phyloP scores from a whole-genome alignment of 1,140 invertebrate genomes.

The Galleria mellonella region DNA sequence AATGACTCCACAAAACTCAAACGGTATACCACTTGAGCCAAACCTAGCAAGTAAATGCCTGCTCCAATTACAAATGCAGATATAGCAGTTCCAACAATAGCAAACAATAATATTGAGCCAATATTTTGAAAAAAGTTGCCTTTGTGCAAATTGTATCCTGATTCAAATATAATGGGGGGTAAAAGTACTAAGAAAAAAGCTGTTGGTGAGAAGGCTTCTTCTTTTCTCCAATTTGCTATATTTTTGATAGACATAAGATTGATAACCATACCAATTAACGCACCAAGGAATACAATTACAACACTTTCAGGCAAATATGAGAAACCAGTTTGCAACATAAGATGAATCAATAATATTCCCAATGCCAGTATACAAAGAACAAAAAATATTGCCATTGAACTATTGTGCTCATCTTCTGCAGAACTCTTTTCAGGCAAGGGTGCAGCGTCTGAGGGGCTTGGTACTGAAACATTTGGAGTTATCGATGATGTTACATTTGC shows the following conservation, averaged over 20 bases:
- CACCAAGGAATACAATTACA: slow-evolving; percentile 96
- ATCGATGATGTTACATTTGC: slow-evolving; percentile 47
- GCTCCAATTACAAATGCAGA: slow-evolving; percentile 96
- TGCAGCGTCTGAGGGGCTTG: slow-evolving; percentile 79
- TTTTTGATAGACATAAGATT: slow-evolving; percentile 93
- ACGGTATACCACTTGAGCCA: slow-evolving; percentile 92
- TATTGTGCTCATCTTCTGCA: slow-evolving; percentile 96
- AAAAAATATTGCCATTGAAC: slow-evolving; percentile 97
- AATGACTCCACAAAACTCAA: slow-evolving; percentile 97
- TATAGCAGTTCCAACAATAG: slow-evolving; percentile 96
- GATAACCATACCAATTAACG: slow-evolving; percentile 91
- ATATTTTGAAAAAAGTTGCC: slow-evolving; percentile 99
- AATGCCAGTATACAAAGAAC: slow-evolving; percentile 93
- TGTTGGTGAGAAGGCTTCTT: slow-evolving; percentile 97
- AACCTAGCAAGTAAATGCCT: slow-evolving; percentile 94
- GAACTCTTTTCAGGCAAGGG: slow-evolving; percentile 88
- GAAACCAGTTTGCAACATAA: slow-evolving; percentile 96
- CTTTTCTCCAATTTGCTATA: slow-evolving; percentile 95
- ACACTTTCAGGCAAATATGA: slow-evolving; percentile 98
- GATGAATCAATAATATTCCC: slow-evolving; percentile 95
- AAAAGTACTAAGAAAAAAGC: slow-evolving; percentile 97
- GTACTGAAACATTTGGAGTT: slow-evolving; percentile 64
- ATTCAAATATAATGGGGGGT: slow-evolving; percentile 99
- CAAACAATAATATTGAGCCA: slow-evolving; percentile 95
- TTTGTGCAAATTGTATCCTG: slow-evolving; percentile 98